Evolutionary conservation across 2,797 vertebrate species (phyloP), one percentile per base, ranked within the genome.

Genomic region (Melanotaenia pygmaea): DNA sequence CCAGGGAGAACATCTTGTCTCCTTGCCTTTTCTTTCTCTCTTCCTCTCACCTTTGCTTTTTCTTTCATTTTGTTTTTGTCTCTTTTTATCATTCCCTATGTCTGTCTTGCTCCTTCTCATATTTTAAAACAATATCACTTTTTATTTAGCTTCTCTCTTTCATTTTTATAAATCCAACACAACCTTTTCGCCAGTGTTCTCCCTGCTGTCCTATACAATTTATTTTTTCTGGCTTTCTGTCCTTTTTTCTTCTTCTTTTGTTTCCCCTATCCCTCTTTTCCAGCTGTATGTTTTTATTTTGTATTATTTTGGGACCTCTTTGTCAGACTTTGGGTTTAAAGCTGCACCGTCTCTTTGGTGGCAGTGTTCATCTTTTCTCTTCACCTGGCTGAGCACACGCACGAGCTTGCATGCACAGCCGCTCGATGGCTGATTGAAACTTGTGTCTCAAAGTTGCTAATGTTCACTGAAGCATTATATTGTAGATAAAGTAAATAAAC

Each of bases 401-500:
- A 74, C 82, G 11, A 60, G 67, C 67, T 20, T 4, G 67, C 80
- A 67, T 76, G 30, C 74, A 6, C 82, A 18, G 87, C 94, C 90
- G 90, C 93, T 85, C 91, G 88, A 92, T 82, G 81, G 88, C 93
- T 95, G 96, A 97, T 97, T 96, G 96, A 96, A 97, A 96, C 95
- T 94, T 94, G 90, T 95, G 94, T 96, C 94, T 96, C 93, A 87
- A 91, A 96, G 95, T 96, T 96, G 94, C 95, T 94, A 96, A 97
- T 95, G 96, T 88, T 97, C 96, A 96, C 91, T 96, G 95, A 96
- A 97, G 94, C 97, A 96, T 97, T 98, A 96, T 96, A 98, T 97
- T 97, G 96, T 95, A 97, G 95, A 96, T 96, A 95, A 97, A 96
- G 96, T 98, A 98, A 98, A 98, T 98, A 98, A 98, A 98, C 95